Evolutionary conservation across 2,888 invertebrate species (phyloP).

Genomic region (Melanotus villosus): DNA sequence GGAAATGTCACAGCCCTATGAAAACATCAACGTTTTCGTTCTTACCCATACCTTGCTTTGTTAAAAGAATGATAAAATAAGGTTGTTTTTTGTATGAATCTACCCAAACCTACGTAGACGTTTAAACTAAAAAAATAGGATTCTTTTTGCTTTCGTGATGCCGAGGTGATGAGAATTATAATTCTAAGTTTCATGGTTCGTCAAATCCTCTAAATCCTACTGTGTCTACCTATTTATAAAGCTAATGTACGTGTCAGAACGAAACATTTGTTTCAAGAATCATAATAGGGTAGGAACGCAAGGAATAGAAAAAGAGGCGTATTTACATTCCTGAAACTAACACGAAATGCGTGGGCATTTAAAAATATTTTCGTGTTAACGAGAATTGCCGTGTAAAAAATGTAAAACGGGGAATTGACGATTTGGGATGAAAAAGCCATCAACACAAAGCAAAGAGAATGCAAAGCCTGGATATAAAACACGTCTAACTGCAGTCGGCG

Average conservation of each 20-base stretch:
- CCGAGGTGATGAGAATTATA: neutral
- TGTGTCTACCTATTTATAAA: slow-evolving; percentile 23
- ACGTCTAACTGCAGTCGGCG: slow-evolving; percentile 53
- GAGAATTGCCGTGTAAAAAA: too few relatives aligned
- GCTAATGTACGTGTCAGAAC: slow-evolving; percentile 30
- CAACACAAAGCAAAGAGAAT: slow-evolving; percentile 52
- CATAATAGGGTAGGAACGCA: too few relatives aligned
- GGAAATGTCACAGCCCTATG: slow-evolving; percentile 50
- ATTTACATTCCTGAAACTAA: too few relatives aligned
- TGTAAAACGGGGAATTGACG: slow-evolving; percentile 10
- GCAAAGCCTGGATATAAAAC: slow-evolving; percentile 52
- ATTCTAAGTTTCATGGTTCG: neutral
- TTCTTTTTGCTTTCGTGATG: neutral
- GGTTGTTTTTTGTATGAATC: too few relatives aligned
- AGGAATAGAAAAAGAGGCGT: too few relatives aligned
- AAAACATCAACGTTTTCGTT: slow-evolving; percentile 51
- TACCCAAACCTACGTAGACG: too few relatives aligned
- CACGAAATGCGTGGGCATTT: too few relatives aligned
- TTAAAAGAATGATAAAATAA: neutral
- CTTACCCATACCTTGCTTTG: slow-evolving; percentile 6
- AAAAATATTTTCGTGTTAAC: too few relatives aligned
- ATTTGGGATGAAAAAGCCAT: slow-evolving; percentile 53
- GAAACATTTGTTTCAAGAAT: too few relatives aligned
- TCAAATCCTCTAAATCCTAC: slow-evolving; percentile 5
- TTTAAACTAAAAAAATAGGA: too few relatives aligned